Conservation (phyloP, 2,888 invertebrate species). For the Cheilosia variabilis region DNA sequence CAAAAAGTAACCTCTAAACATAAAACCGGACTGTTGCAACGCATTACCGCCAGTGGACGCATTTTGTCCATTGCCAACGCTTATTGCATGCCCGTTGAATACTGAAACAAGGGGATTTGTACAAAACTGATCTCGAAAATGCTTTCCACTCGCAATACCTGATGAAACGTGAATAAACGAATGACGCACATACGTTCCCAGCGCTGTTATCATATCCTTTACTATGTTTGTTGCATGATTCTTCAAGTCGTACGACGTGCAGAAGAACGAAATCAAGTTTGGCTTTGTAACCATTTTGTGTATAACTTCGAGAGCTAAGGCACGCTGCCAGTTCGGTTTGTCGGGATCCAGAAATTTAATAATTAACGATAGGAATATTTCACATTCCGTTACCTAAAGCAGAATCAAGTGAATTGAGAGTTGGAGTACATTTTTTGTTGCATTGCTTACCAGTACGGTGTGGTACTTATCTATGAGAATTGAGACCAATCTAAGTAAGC, state of each 20-base stretch:
- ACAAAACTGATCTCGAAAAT: conserved; percentile 51
- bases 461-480: conserved; percentile 97
- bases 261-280: conserved; percentile 93
- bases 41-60: conserved; percentile 82
- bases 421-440: neutral
- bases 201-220: conserved; percentile 96
- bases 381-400: conserved; percentile 96
- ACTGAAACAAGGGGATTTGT: conserved; percentile 62
- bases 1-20: conserved; percentile 96
- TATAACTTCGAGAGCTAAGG: conserved; percentile 96
- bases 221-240: conserved; percentile 96
- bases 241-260: conserved; percentile 97
- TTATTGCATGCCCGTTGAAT: conserved; percentile 79
- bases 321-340: conserved; percentile 98
- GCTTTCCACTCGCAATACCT: conserved; percentile 55
- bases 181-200: conserved; percentile 97
- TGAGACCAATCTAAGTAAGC: conserved; percentile 95
- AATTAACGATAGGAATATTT: conserved; percentile 98
- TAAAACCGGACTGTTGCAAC: conserved; percentile 94
- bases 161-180: conserved; percentile 87
- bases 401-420: conserved; percentile 61
- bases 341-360: conserved; percentile 99
- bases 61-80: conserved; percentile 78
- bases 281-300: conserved; percentile 97
- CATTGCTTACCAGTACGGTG: conserved; percentile 88